Evolutionary conservation across 1,140 invertebrate genomes (phyloP).

Genomic region (Drosophila kikkawai): DNA sequence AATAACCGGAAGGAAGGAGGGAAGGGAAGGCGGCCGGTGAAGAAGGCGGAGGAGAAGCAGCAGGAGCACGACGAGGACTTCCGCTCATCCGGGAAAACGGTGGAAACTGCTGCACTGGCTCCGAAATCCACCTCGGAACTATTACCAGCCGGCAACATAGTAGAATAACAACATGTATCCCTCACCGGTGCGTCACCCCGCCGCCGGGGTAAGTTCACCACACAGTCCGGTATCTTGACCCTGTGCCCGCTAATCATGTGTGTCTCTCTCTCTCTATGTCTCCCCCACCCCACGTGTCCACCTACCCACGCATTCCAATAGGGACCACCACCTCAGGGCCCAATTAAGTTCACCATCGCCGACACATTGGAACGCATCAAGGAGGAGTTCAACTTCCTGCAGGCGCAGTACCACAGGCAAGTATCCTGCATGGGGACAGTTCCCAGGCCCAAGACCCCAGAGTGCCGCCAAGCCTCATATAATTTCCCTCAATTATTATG

Average conservation of each 20-base stretch:
- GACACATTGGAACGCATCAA: constrained; percentile 99
- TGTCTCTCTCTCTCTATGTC: constrained; percentile 19
- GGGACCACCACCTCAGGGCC: constrained; percentile 95
- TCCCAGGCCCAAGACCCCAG: too few relatives aligned
- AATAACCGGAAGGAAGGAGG: constrained; percentile 18
- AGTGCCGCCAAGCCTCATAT: neutral
- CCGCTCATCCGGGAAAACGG: constrained; percentile 26
- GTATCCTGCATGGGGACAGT: constrained; percentile 84
- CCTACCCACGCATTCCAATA: constrained; percentile 78
- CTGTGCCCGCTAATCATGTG: constrained; percentile 62
- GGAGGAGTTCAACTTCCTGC: constrained; percentile 99
- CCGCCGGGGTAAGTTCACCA: constrained; percentile 81
- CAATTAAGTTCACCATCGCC: constrained; percentile 97
- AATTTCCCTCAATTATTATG: too few relatives aligned
- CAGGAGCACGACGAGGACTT: constrained; percentile 39
- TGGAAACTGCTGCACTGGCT: constrained; percentile 29
- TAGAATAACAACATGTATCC: constrained; percentile 81
- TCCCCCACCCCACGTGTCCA: constrained; percentile 22
- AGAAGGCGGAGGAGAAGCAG: constrained; percentile 4
- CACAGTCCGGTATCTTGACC: constrained; percentile 13
- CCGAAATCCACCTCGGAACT: constrained; percentile 37
- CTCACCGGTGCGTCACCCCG: constrained; percentile 84
- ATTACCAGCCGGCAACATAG: constrained; percentile 46
- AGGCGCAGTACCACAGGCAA: constrained; percentile 99
- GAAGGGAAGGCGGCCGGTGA: constrained; percentile 5